phyloP scores from a whole-genome alignment of 2,888 invertebrate species.

The Drosophila colorata region DNA sequence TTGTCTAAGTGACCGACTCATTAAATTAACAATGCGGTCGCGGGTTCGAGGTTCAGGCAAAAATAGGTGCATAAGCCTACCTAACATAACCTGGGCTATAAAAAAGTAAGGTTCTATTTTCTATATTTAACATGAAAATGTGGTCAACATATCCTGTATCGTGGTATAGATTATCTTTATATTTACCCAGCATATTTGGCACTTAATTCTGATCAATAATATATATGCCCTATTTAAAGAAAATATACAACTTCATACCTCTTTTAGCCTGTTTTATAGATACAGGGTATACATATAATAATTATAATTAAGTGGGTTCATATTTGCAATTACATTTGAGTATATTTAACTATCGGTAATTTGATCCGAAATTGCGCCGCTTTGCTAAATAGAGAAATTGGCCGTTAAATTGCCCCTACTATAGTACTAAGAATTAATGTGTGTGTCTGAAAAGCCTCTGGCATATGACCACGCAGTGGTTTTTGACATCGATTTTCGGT shows the following conservation, averaged over 20 bases:
- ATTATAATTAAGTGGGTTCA: background rate
- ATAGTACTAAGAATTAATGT: constrained; percentile 12
- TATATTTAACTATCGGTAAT: constrained; percentile 18
- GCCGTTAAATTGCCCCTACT: constrained; percentile 12
- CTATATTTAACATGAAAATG: too few species aligned
- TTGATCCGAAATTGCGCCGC: constrained; percentile 6
- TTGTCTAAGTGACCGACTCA: background rate
- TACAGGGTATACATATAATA: background rate
- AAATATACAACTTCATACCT: background rate
- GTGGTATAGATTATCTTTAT: too few species aligned
- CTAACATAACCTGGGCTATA: too few species aligned
- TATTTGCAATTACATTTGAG: constrained; percentile 5
- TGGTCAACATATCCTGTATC: too few species aligned
- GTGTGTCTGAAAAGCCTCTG: constrained; percentile 1
- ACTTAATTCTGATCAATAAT: background rate
- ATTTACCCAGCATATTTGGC: too few species aligned
- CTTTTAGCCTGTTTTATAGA: background rate
- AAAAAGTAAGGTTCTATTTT: too few species aligned
- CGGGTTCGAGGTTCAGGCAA: background rate
- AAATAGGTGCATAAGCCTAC: too few species aligned
- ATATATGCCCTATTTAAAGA: background rate
- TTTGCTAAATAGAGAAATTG: constrained; percentile 8
- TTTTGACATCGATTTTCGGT: constrained; percentile 46
- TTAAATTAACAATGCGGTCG: background rate
- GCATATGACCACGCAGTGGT: constrained; percentile 27